These are phyloP conservation scores for Clarias batrachus DNA, from an alignment of 2,113 vertebrate genomes.

Conservation along the genomic window DNA sequence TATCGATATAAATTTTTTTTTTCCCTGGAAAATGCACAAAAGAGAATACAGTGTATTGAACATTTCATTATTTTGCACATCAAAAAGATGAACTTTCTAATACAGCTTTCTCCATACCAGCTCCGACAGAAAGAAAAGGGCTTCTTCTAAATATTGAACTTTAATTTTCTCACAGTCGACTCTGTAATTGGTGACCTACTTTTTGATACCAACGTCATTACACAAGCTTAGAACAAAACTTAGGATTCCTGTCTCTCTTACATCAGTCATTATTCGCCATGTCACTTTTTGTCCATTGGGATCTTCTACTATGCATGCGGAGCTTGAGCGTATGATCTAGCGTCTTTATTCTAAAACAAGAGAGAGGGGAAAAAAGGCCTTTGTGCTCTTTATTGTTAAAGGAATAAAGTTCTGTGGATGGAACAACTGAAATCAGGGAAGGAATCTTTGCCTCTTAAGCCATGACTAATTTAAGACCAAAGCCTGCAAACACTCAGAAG, in stretches of 20 bases:
- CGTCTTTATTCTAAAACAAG: conserved; percentile 15
- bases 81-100: conserved; percentile 47
- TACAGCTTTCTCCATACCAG: background rate
- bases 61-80: conserved; percentile 66
- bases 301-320: background rate
- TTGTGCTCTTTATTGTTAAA: conserved; percentile 32
- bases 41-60: conserved; percentile 56
- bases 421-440: conserved; percentile 55
- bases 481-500: conserved; percentile 71
- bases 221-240: conserved; percentile 6
- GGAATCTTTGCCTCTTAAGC: conserved; percentile 65
- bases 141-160: conserved; percentile 39
- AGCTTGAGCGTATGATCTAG: background rate
- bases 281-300: background rate
- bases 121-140: background rate
- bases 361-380: background rate
- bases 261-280: conserved; percentile 4
- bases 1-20: conserved; percentile 63
- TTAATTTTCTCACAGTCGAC: conserved; percentile 31
- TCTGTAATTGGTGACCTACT: conserved; percentile 31
- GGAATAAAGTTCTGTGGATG: conserved; percentile 19
- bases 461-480: conserved; percentile 74
- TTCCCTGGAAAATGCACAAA: conserved; percentile 31
- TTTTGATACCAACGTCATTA: conserved; percentile 13
- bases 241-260: conserved; percentile 2